Base-by-base conservation (phyloP, 2,113 vertebrate genomes). In the Cinclus mexicanus region DNA sequence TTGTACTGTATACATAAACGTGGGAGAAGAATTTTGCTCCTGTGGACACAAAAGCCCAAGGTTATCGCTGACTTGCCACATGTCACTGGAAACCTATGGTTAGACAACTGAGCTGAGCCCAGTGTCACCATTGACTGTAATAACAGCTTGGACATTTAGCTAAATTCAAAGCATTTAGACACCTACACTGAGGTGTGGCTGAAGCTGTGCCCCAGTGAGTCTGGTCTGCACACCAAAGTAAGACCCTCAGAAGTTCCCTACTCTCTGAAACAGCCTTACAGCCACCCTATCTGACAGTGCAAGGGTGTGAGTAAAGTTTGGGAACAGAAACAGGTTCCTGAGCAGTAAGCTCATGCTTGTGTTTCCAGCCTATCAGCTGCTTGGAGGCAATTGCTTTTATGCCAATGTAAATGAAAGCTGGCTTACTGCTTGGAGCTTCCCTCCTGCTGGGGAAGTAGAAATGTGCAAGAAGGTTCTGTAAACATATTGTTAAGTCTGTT, bases 281-380 rank as follows among this genome's bases (percentile, higher is more conserved):
- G 52, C 39, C 10, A 4, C 42, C 23, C 26, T 49, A 10, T 22
- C 20, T 71, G 11, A 35, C 21, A 59, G 50, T 37, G 44, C 25
- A 60, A 56, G 31, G 33, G 9, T 7, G 2, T 64, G 56, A 71
- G 11, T 57, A n/a, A 37, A 57, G n/a, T 69, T 70, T 87, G 46
- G 33, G 46, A 77, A 26, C 37, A 46, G 28, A 61, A 77, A 20
- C 33, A 53, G 8, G 11, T 70, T 81, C 33, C 33, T 91, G 76
- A 91, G 76, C 68, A 91, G 33, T 83, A 65, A 77, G 57, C 41
- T 92, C 65, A 86, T 59, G 46, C n/a, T 81, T 60, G 68, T 72
- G n/a, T 89, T 88, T 83, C 35, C 24, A 90, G 59, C 16, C n/a
- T 80, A 2, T 90, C 44, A 77, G 0, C 63, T 94, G 10, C 53